A percentile compares a stretch with the other conserved stretches of the same genome.
phyloP scores from a whole-genome alignment of 1,140 invertebrate genomes.

The Drosophila biarmipes region DNA sequence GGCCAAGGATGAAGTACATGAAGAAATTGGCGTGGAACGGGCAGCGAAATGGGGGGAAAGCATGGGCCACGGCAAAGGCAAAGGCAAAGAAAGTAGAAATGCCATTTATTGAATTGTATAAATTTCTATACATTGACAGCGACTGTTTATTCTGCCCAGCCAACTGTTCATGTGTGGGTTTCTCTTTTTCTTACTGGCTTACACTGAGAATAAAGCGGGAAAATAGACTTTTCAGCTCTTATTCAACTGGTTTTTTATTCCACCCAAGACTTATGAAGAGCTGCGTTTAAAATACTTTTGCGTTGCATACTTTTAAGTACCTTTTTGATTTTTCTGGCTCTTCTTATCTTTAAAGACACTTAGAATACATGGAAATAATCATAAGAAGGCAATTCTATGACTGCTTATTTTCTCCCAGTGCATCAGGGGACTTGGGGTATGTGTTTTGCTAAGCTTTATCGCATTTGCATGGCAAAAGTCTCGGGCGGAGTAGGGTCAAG shows the following conservation, averaged over 20 bases:
- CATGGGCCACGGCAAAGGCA: slow-evolving; percentile 7
- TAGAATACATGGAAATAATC: neutral
- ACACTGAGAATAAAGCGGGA: slow-evolving; percentile 6
- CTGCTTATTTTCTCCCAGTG: neutral
- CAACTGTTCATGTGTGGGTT: slow-evolving; percentile 45
- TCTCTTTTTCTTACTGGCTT: slow-evolving; percentile 7
- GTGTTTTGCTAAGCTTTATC: slow-evolving; percentile 78
- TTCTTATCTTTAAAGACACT: too few relatives aligned
- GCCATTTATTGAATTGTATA: slow-evolving; percentile 84
- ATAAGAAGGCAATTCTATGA: too few relatives aligned
- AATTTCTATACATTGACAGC: slow-evolving; percentile 81
- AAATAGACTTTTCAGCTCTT: too few relatives aligned
- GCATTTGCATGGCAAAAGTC: slow-evolving; percentile 73
- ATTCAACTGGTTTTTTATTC: too few relatives aligned
- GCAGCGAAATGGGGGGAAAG: neutral
- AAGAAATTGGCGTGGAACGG: slow-evolving; percentile 22
- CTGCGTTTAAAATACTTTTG: too few relatives aligned
- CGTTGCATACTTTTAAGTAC: neutral
- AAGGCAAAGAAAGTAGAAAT: slow-evolving; percentile 65
- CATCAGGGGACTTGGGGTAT: slow-evolving; percentile 4
- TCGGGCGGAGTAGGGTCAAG: slow-evolving; percentile 59
- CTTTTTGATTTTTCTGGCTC: too few relatives aligned
- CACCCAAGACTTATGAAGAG: too few relatives aligned
- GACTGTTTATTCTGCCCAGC: slow-evolving; percentile 76
- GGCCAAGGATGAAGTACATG: slow-evolving; percentile 47